A percentile compares a stretch with the other conserved stretches of the same genome.
Conservation (phyloP, 2,797 vertebrate genomes). For the Sebastes umbrosus region DNA sequence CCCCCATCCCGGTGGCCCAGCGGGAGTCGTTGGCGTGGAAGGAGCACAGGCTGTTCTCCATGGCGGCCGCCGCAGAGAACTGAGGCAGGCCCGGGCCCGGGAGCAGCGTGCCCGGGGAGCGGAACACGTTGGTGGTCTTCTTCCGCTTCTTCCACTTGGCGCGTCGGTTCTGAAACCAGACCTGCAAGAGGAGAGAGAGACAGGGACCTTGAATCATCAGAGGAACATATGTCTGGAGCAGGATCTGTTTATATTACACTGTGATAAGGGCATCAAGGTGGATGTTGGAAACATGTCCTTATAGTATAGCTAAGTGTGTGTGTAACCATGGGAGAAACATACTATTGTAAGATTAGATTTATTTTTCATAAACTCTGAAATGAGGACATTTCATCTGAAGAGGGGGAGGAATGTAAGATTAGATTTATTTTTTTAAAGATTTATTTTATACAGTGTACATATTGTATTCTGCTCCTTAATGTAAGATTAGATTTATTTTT, state of each 20-base stretch:
- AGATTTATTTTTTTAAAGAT: no score
- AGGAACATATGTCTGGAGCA: not conserved
- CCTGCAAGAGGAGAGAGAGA: conserved; percentile 74
- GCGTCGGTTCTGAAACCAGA: conserved; percentile 98
- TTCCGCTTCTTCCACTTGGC: conserved; percentile 99
- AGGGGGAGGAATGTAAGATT: no score
- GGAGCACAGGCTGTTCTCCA: conserved; percentile 97
- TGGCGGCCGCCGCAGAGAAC: conserved; percentile 92
- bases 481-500: no score
- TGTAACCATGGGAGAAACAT: not conserved
- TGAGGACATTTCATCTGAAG: no score
- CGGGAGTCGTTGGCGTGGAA: conserved; percentile 98
- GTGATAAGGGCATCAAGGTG: not conserved
- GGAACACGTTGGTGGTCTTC: conserved; percentile 99
- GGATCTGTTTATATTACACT: not conserved
- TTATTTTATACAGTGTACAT: no score
- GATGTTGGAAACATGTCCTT: not conserved
- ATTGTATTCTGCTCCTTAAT: no score
- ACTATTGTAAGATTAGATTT: not conserved
- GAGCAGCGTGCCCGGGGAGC: conserved; percentile 92
- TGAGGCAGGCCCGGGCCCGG: conserved; percentile 93
- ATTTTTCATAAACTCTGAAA: no score
- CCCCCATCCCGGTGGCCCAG: conserved; percentile 95
- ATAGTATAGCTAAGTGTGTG: not conserved
- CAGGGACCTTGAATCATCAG: not conserved